A percentile compares a stretch with the other conserved stretches of the same genome.
phyloP scores from a whole-genome alignment of 2,888 invertebrate species.

The Ochlodes sylvanus region DNA sequence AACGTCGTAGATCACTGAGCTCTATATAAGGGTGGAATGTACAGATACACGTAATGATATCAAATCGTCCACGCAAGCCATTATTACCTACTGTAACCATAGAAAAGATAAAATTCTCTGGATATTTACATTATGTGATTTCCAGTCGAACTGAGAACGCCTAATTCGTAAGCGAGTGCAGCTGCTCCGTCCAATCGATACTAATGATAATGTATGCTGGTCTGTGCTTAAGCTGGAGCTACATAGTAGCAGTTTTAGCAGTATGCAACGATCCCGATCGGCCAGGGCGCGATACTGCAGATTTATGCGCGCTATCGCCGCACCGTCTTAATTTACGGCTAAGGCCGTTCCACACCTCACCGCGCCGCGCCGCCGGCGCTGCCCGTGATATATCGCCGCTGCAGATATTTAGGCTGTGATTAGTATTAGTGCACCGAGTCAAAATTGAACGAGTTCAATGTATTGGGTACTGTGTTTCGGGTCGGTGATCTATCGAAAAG shows the following conservation, averaged over 20 bases:
- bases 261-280: constrained; percentile 46
- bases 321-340: constrained; percentile 54
- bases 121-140: too few relatives aligned
- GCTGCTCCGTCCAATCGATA: background rate
- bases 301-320: constrained; percentile 53
- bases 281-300: constrained; percentile 50
- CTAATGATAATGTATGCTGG: constrained; percentile 11
- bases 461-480: background rate
- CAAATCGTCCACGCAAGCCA: too few relatives aligned
- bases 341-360: constrained; percentile 43
- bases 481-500: too few relatives aligned
- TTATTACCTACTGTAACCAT: too few relatives aligned
- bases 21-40: too few relatives aligned
- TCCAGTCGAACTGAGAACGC: background rate
- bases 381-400: constrained; percentile 30
- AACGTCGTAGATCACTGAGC: too few relatives aligned
- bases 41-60: too few relatives aligned
- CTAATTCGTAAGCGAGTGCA: background rate
- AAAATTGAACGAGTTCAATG: constrained; percentile 6
- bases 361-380: constrained; percentile 33
- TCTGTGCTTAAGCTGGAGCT: constrained; percentile 46
- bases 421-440: constrained; percentile 3
- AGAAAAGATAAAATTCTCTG: too few relatives aligned
- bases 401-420: constrained; percentile 30
- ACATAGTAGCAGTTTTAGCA: constrained; percentile 54